Conservation (phyloP, 2,113 vertebrate species). For the Cygnus buccinator region DNA sequence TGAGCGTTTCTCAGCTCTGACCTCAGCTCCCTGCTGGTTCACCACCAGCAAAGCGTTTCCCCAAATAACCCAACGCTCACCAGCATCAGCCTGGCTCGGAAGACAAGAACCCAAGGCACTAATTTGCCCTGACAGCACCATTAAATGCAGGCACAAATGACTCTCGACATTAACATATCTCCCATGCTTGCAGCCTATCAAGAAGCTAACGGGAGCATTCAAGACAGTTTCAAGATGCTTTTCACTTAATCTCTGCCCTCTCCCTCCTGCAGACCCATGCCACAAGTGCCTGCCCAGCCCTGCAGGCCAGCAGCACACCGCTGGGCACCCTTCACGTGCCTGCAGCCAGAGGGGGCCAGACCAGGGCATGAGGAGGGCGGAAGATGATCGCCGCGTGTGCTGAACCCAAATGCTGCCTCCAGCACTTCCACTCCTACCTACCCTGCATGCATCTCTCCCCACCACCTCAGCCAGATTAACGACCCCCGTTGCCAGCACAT, state of each 20-base stretch:
- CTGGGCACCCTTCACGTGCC: neutral
- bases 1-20: fast-evolving
- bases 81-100: neutral
- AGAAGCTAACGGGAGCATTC: fast-evolving
- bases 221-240: fast-evolving
- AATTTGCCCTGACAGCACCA: neutral
- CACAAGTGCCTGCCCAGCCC: neutral
- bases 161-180: fast-evolving
- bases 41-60: neutral
- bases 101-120: neutral
- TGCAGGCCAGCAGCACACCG: fast-evolving
- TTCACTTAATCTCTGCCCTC: fast-evolving
- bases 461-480: fast-evolving
- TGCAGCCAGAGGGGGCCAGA: neutral
- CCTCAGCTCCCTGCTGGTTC: neutral
- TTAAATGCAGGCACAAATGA: neutral
- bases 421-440: neutral
- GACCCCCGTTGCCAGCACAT: fast-evolving
- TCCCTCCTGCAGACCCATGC: neutral
- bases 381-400: too few species aligned
- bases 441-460: fast-evolving
- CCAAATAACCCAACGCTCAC: fast-evolving
- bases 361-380: too few species aligned
- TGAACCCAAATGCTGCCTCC: fast-evolving
- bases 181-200: fast-evolving